Base-by-base conservation (phyloP, 2,888 invertebrate species). In the Caenorhabditis panamensis region DNA sequence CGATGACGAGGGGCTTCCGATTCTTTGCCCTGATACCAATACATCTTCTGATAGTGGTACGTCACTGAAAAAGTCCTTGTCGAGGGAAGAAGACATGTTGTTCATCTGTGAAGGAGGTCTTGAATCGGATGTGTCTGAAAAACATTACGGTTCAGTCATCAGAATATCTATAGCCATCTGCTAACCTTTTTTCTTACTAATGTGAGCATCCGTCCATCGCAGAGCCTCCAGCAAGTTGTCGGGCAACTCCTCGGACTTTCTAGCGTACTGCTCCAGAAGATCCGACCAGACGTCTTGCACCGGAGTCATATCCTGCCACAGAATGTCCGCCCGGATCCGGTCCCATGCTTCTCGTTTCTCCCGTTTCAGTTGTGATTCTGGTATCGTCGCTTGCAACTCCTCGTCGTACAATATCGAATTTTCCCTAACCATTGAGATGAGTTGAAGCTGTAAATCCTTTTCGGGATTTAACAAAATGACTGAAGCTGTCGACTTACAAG, bases 341-440 rank as follows among this genome's bases (percentile, higher is more conserved):
- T 64, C 49, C 79, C 79, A 79, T 20, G 66, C 59, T 16, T 79
- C 79, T 18, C 61, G 24, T 41, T 56, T 72, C 36, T 71, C 54
- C 0, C 26, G 11, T 44, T 53, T 59, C 36, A 53, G 36, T 26
- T 54, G 47, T 13, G 56, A 13, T 53, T 78, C 71, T 16, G 69
- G 58, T 2, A 64, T 51, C 3, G 56, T 5, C 3, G 63, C 31
- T 36, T 78, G 69, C 11, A 56, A 5, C 5, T 72, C 61, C 8
- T 66, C 66, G 26, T 79, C 79, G 24, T 67, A 79, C 0, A 79
- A 37, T 4, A 71, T 47, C 1, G 72, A 67, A 2, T 59, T 61
- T 5, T 79, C 72, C 41, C 72, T 59, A 2, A 79, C 67, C 66
- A 62, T 61, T 4, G 44, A 58, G 9, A 66, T 41, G 6, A 79